Conservation (phyloP, 2,797 vertebrate genomes). For the Paguma larvata region DNA sequence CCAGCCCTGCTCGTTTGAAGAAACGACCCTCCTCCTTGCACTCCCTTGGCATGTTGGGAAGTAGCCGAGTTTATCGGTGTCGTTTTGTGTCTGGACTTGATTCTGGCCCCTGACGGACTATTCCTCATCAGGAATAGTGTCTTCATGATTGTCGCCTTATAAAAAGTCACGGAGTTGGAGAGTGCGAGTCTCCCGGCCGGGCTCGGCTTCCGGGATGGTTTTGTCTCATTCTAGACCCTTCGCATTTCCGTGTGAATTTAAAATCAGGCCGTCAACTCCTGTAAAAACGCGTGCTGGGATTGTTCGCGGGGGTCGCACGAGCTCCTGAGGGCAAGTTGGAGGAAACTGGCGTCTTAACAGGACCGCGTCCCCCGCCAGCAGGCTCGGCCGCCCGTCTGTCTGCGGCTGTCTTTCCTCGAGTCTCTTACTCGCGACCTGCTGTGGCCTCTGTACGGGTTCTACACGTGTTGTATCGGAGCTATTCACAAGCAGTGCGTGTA, state of each 20-base stretch:
- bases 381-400: accelerated
- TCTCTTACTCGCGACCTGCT: background rate
- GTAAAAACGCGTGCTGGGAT: background rate
- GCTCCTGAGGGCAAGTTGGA: background rate
- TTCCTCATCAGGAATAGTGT: accelerated
- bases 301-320: background rate
- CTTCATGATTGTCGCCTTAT: background rate
- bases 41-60: background rate
- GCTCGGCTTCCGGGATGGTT: background rate
- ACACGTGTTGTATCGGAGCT: background rate
- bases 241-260: background rate
- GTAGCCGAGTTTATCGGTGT: background rate
- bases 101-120: background rate
- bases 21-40: background rate
- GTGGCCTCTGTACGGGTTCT: background rate
- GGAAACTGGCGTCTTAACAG: background rate
- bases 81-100: background rate
- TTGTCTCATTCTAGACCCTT: background rate
- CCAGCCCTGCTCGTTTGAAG: background rate
- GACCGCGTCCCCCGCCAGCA: accelerated
- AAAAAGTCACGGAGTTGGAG: background rate
- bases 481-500: background rate
- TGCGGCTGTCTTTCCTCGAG: background rate
- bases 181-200: background rate
- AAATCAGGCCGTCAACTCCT: background rate